These are phyloP conservation scores for Habrosyne pyritoides DNA, from an alignment of 2,888 invertebrate genomes.

Conservation along the genomic window DNA sequence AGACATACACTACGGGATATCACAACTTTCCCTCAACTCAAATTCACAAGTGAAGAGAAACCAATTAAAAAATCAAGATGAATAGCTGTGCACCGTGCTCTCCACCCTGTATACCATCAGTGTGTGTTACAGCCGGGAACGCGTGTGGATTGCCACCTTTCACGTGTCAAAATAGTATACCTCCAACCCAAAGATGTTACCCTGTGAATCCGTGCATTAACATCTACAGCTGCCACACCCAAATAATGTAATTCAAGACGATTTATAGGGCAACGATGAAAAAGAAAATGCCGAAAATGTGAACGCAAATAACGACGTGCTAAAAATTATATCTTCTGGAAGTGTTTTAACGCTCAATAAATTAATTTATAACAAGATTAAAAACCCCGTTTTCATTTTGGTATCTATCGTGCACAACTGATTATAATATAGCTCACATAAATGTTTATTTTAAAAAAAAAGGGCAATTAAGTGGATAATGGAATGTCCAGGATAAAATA, in stretches of 20 bases:
- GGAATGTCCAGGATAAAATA: no score
- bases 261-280: not conserved
- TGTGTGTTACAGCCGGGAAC: slow-evolving; percentile 22
- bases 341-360: not conserved
- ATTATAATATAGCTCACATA: no score
- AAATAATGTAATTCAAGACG: slow-evolving; percentile 57
- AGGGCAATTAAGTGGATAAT: no score
- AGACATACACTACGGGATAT: slow-evolving; percentile 13
- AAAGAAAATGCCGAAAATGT: slow-evolving; percentile 3
- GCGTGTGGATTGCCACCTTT: slow-evolving; percentile 23
- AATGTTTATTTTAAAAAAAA: no score
- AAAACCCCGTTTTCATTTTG: not conserved
- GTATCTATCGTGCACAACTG: no score
- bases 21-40: slow-evolving; percentile 13
- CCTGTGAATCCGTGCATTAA: slow-evolving; percentile 71
- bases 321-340: not conserved
- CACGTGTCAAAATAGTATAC: slow-evolving; percentile 43
- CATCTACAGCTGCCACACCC: slow-evolving; percentile 76
- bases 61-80: not conserved
- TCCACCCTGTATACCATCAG: slow-evolving; percentile 25
- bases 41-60: slow-evolving; percentile 24
- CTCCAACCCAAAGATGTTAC: slow-evolving; percentile 47
- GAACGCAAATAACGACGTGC: not conserved
- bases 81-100: slow-evolving; percentile 18
- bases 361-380: not conserved